phyloP scores from a whole-genome alignment of 2,797 vertebrate species.

The Allobates femoralis region DNA sequence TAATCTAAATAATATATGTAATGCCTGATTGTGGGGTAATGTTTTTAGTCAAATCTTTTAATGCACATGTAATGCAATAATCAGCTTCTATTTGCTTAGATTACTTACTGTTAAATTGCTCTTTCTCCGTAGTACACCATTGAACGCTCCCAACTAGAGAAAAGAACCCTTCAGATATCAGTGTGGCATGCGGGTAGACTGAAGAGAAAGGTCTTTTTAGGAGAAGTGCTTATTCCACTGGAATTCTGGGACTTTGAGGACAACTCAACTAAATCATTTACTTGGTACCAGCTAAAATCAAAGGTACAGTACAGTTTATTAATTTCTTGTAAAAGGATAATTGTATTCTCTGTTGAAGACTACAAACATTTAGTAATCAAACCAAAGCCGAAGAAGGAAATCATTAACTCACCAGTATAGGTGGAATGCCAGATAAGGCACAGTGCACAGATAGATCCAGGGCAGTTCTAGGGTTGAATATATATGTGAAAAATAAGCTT shows the following conservation, averaged over 20 bases:
- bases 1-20: too few relatives aligned
- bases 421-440: too few relatives aligned
- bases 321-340: too few relatives aligned
- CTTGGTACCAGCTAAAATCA: conserved; percentile 82
- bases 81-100: neutral
- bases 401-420: too few relatives aligned
- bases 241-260: conserved; percentile 82
- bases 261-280: conserved; percentile 67
- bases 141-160: conserved; percentile 76
- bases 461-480: too few relatives aligned
- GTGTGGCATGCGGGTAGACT: conserved; percentile 89
- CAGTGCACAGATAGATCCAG: too few relatives aligned
- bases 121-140: conserved; percentile 78
- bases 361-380: too few relatives aligned
- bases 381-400: too few relatives aligned
- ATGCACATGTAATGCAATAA: neutral
- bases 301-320: conserved; percentile 74
- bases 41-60: neutral
- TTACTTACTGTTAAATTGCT: neutral
- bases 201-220: conserved; percentile 83
- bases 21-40: too few relatives aligned
- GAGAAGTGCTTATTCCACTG: conserved; percentile 84
- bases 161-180: conserved; percentile 80
- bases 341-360: too few relatives aligned
- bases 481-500: too few relatives aligned